Evolutionary conservation across 2,888 invertebrate species (phyloP), one percentile per base, ranked within the genome.

Genomic region (Sinopyrophorus schimmeli): DNA sequence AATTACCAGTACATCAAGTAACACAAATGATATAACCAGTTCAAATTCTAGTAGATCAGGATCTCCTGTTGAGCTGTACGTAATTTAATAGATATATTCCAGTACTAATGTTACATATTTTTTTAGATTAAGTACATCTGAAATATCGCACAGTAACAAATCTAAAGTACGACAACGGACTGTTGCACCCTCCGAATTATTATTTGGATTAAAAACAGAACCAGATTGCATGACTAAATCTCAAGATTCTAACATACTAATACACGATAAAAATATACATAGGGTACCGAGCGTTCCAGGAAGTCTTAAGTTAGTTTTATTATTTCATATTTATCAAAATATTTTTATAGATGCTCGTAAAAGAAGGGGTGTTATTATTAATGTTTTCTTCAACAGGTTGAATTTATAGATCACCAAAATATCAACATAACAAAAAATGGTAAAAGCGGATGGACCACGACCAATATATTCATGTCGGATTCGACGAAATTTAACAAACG

Each of bases 271-370:
- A 34, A 64, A 65, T 41, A 76, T 76, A 61, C 80, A 76, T 62
- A 80, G 78, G 73, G 80, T 88, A 42, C 87, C 88, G 54, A 87
- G 86, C 70, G 86, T 87, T 27, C 87, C 88, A 3, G 87, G 86
- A 58, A 85, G 86, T 58, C 77, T 88, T 54, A 83, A 86, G 88
- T 88, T 74, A 76, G 72, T 72, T 40, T 11, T 27, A 12, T 46
- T 31, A 31, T 67, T 69, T 76, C 63, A 27, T 21, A 5, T 18
- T 18, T 6, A 18, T 18, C 18, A 3, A 18, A 18, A n/a, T n/a
- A n/a, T n/a, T 18, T 5, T 18, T 18, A 18, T 5, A 18, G 18
- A 6, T 18, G 3, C 18, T 18, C 6, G 3, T 5, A 18, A 18
- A 18, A 5, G 18, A n/a, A n/a, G n/a, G n/a, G n/a, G n/a, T n/a